Conservation (phyloP, 2,888 invertebrate genomes). For the Mesorhabditis sp. region DNA sequence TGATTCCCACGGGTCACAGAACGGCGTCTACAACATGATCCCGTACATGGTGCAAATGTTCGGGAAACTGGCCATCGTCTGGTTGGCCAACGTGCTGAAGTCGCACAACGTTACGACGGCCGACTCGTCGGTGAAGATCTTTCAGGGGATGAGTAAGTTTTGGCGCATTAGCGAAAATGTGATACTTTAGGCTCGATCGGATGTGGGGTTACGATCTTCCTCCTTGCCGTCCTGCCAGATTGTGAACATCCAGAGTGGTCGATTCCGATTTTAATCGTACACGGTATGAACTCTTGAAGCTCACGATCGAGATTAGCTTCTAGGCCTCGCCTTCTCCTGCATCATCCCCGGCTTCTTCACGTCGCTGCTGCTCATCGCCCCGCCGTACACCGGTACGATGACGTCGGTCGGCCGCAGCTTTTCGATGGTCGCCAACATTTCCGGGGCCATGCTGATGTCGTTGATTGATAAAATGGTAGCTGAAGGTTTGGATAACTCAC, state of each 20-base stretch:
- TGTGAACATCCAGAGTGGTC: no score
- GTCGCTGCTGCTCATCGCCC: slow-evolving; percentile 19
- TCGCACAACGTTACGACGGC: slow-evolving; percentile 5
- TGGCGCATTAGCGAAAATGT: neutral
- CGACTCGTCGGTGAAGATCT: slow-evolving; percentile 3
- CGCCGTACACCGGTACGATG: slow-evolving; percentile 20
- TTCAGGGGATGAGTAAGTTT: slow-evolving; percentile 10
- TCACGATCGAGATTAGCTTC: no score
- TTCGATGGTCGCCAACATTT: slow-evolving; percentile 12
- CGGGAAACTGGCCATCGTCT: slow-evolving; percentile 14
- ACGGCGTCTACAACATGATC: slow-evolving; percentile 24
- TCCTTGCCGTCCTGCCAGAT: no score
- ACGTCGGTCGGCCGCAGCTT: slow-evolving; percentile 15
- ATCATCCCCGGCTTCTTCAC: slow-evolving; percentile 22
- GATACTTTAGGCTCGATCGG: no score
- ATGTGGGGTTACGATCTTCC: no score
- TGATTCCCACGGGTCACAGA: no score
- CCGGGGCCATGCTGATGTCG: slow-evolving; percentile 8
- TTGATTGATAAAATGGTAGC: neutral
- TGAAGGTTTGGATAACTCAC: neutral
- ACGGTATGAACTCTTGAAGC: no score
- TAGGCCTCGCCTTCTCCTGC: slow-evolving; percentile 16
- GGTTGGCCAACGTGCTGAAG: slow-evolving; percentile 18
- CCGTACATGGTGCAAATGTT: slow-evolving; percentile 20
- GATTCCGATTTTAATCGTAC: no score